A percentile compares a stretch with the other conserved stretches of the same genome.
Evolutionary conservation across 2,113 vertebrate species (phyloP).

Genomic region (Anser cygnoides): DNA sequence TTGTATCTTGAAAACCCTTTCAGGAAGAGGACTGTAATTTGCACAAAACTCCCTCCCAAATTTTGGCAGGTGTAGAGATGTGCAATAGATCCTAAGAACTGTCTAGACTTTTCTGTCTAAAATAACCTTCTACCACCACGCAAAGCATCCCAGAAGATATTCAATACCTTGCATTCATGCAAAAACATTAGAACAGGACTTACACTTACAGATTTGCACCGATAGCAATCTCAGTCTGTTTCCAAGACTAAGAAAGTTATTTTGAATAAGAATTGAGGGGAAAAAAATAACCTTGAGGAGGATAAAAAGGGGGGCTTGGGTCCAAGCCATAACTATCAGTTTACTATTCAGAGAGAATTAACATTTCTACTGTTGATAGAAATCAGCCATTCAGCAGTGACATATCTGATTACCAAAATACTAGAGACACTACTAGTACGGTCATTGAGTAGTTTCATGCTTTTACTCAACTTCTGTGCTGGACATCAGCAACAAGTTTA

Average conservation of each 20-base stretch:
- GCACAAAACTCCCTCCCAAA: neutral
- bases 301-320: neutral
- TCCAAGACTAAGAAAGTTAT: constrained; percentile 28
- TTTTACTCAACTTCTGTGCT: neutral
- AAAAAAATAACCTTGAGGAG: neutral
- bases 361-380: neutral
- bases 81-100: constrained; percentile 18
- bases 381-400: neutral
- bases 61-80: constrained; percentile 35
- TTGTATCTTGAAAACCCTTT: neutral
- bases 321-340: neutral
- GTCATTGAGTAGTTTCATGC: neutral
- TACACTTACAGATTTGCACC: neutral
- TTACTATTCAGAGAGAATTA: constrained; percentile 21
- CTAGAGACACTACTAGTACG: neutral
- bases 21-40: neutral
- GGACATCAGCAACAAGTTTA: neutral
- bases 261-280: constrained; percentile 34
- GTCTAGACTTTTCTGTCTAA: constrained; percentile 48
- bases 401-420: neutral
- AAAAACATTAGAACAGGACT: neutral
- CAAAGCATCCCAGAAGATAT: neutral
- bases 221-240: constrained; percentile 11
- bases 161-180: constrained; percentile 14
- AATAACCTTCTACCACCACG: neutral